A percentile compares a stretch with the other conserved stretches of the same genome.
Evolutionary conservation across 2,113 vertebrate genomes (phyloP).

Genomic region (Etheostoma spectabile): DNA sequence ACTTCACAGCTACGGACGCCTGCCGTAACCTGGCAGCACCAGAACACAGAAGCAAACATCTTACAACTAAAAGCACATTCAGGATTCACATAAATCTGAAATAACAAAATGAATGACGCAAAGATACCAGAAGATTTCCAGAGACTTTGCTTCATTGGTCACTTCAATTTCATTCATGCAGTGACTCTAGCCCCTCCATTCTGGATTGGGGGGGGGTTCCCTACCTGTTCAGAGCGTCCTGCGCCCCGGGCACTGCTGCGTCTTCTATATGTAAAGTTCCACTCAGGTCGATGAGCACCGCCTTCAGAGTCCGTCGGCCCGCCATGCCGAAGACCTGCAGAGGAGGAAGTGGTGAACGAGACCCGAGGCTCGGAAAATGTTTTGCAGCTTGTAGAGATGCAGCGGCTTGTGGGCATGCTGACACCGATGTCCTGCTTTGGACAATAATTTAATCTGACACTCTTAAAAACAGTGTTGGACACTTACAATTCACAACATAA

Average conservation of each 20-base stretch:
- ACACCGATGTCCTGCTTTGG: background rate
- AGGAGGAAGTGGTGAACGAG: background rate
- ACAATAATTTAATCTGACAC: background rate
- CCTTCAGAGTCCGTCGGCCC: constrained; percentile 87
- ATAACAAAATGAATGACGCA: background rate
- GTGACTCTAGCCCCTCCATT: background rate
- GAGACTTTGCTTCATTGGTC: background rate
- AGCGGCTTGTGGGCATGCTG: background rate
- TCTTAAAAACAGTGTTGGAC: background rate
- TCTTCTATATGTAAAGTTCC: constrained; percentile 97
- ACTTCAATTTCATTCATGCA: background rate
- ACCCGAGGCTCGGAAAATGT: background rate
- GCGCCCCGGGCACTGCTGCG: constrained; percentile 90
- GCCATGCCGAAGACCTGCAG: constrained; percentile 84
- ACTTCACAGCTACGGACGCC: constrained; percentile 86
- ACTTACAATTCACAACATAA: background rate
- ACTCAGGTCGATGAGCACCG: constrained; percentile 95
- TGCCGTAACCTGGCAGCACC: constrained; percentile 84
- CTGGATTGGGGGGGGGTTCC: constrained; percentile 12
- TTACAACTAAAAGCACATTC: background rate
- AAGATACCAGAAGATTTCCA: background rate
- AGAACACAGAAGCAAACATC: constrained; percentile 10
- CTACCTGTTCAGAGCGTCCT: constrained; percentile 94
- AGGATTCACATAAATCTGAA: background rate
- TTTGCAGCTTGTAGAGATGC: background rate